Base-by-base conservation (phyloP, 2,113 vertebrate genomes). In the Callocephalon fimbriatum region DNA sequence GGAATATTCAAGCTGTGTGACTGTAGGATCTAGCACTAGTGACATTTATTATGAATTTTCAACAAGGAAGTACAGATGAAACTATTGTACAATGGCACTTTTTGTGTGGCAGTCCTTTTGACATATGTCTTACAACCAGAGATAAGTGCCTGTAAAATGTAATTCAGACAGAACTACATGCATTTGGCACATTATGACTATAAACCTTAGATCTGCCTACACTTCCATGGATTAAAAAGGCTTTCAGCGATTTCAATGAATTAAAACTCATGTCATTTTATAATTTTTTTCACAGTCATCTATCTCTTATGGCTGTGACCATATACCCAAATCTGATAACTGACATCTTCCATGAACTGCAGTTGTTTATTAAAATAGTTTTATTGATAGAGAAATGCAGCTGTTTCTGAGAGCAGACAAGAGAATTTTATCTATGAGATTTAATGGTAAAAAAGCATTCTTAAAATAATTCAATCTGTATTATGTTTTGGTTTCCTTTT, bases 401-500 rank as follows among this genome's bases (percentile, higher is more conserved):
- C 20, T 82, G 22, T 92, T 93, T 90, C 62, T 95, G 45, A 85
- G 71, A 67, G 27, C 15, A 37, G 21, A 42, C 10, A 59, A 25
- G 62, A 58, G 3, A 38, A 38, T 86, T 90, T 13, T 93, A 31
- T 70, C 58, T 90, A 22, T 22, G 29, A 56, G 6, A 9, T 95
- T 77, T 67, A 90, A 27, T 11, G 11, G 10, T 75, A 82, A 91
- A 78, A 66, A 85, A 37, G 1, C 4, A 44, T 45, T 40, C 6
- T 67, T 81, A 67, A 85, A 83, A 25, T 8, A 63, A 85, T 29
- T 74, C 1, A 71, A 25, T 76, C 40, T 67, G 3, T 47, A 9
- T 9, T 38, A n/a, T 20, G 32, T 26, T 83, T 90, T n/a, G 54
- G 12, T 86, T 74, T 96, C 83, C 9, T 91, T 95, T 95, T 96